Evolutionary conservation across 2,797 vertebrate genomes (phyloP), one percentile per base, ranked within the genome.

Genomic region (Thaleichthys pacificus): DNA sequence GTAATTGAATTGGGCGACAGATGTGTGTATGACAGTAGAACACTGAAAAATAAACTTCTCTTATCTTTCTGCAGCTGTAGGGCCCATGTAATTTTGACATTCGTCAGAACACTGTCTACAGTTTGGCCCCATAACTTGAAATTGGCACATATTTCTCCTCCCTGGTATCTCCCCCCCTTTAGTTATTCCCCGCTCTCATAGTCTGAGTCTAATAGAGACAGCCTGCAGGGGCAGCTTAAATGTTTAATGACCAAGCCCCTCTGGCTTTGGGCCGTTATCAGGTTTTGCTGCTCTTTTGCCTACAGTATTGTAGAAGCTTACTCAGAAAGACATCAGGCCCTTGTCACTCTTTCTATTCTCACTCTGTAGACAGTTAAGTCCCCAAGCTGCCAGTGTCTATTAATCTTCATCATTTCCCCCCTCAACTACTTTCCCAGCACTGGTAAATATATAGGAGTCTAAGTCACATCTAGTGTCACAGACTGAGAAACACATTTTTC

Each of bases 331-430:
- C 88, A 85, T 85, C 66, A 79, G 82, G 82, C 83, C 75, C 42
- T 83, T 87, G 86, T 89, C 86, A 86, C 78, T 82, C 87, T 75
- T 78, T 73, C 82, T 87, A 49, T 76, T 80, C 77, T 86, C 84
- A 78, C 81, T 86, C 76, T 80, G 81, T 72, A 82, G 79, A 83
- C 80, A 81, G 77, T 83, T 86, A 75, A 77, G 83, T 87, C 85
- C 82, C 82, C 11, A 32, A 83, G 82, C 86, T 91, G 91, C 86
- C 87, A 83, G 83, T 84, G 82, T 73, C 80, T 84, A 88, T 90
- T 91, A 86, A 91, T 90, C 87, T 90, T 88, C 77, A 89, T 91
- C 90, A 90, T 67, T 68, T 66, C 24, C 21, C 42, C 66, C 49
- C 21, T 49, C 78, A 63, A 51, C 66, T 70, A 72, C 78, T 56